Conservation (phyloP, 2,888 invertebrate species). For the Nasonia oneida region DNA sequence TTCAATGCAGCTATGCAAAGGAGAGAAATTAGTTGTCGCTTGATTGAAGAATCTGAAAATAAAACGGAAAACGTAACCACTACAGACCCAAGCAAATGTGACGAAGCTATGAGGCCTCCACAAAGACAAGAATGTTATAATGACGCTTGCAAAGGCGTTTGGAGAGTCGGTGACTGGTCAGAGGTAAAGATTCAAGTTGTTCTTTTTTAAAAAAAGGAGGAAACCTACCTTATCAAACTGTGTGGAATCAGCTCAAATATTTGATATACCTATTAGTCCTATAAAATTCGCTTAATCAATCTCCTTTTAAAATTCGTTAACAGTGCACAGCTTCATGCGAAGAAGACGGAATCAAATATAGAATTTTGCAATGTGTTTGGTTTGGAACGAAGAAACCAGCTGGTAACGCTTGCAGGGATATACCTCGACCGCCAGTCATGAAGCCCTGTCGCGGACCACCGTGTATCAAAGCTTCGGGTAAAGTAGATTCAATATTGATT, state of each 20-base stretch:
- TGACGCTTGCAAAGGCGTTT: constrained; percentile 91
- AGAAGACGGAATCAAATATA: constrained; percentile 90
- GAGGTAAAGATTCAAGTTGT: constrained; percentile 83
- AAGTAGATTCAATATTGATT: constrained; percentile 48
- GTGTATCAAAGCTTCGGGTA: constrained; percentile 81
- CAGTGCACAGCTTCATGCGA: constrained; percentile 94
- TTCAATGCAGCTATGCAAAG: constrained; percentile 84
- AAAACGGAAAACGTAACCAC: constrained; percentile 80
- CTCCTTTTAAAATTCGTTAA: constrained; percentile 63
- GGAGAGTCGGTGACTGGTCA: constrained; percentile 96
- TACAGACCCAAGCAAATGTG: constrained; percentile 84
- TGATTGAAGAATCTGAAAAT: constrained; percentile 79
- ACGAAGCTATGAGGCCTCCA: constrained; percentile 86
- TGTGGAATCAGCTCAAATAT: no score
- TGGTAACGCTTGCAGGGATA: constrained; percentile 90
- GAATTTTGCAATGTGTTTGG: constrained; percentile 96
- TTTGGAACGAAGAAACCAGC: constrained; percentile 90
- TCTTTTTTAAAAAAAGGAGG: not conserved
- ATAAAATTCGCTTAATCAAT: not conserved
- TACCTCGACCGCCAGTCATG: constrained; percentile 88
- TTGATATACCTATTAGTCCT: no score
- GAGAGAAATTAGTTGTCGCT: constrained; percentile 84
- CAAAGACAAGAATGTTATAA: constrained; percentile 90
- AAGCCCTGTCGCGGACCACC: constrained; percentile 87
- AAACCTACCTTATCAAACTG: no score